These are phyloP conservation scores for Columba janthina DNA, from an alignment of 2,113 vertebrate species.

Conservation along the genomic window DNA sequence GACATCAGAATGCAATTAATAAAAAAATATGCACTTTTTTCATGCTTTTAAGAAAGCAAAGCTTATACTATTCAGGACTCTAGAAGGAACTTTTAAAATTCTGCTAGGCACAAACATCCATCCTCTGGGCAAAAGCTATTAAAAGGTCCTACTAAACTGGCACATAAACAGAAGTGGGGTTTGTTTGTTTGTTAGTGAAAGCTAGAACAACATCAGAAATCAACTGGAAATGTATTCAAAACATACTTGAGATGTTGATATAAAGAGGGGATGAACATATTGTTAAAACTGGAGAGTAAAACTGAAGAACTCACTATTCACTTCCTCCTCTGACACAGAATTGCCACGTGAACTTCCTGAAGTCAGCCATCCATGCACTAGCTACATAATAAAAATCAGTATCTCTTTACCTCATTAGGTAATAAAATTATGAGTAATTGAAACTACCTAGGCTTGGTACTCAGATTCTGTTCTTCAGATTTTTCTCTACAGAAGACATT, in stretches of 20 bases:
- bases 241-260: background rate
- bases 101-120: background rate
- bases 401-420: background rate
- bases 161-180: background rate
- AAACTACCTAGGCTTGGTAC: background rate
- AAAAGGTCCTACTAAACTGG: background rate
- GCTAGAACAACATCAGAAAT: background rate
- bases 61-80: background rate
- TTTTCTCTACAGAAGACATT: background rate
- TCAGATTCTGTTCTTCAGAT: background rate
- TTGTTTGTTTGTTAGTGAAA: background rate
- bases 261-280: background rate
- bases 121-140: background rate
- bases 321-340: background rate
- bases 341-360: background rate
- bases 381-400: background rate
- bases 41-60: background rate
- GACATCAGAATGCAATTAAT: background rate
- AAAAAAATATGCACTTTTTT: background rate
- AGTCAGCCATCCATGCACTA: background rate
- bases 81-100: background rate
- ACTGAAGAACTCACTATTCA: background rate
- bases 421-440: background rate
- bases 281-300: background rate
- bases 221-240: background rate